These are phyloP conservation scores for Phalacrocorax aristotelis DNA, from an alignment of 2,113 vertebrate species.

Conservation along the genomic window DNA sequence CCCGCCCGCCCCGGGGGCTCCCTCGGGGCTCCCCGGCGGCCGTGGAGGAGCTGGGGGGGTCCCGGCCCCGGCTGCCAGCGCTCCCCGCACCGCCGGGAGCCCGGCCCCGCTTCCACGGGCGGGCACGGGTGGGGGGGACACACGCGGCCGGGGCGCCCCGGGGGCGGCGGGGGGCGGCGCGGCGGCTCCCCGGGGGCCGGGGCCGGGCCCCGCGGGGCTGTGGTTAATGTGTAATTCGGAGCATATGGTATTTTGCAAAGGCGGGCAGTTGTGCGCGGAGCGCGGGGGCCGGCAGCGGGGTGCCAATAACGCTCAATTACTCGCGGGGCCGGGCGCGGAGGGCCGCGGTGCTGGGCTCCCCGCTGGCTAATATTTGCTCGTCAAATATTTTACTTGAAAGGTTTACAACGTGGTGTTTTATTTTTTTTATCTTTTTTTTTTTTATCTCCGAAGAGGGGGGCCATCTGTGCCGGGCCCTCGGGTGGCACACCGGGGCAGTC, in stretches of 20 bases:
- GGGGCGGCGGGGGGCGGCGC: too few relatives aligned
- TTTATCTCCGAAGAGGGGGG: conserved; percentile 76
- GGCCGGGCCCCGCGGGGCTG: not conserved
- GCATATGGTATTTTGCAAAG: conserved; percentile 36
- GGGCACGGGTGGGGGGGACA: too few relatives aligned
- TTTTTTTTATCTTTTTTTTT: conserved; percentile 24
- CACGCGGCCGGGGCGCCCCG: too few relatives aligned
- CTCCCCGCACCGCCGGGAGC: too few relatives aligned
- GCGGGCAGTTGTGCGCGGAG: not conserved
- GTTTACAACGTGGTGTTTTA: conserved; percentile 78
- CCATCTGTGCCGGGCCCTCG: conserved; percentile 83
- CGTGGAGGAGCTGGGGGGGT: too few relatives aligned
- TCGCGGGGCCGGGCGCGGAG: not conserved
- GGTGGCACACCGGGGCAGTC: conserved; percentile 70
- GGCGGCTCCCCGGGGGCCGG: not conserved
- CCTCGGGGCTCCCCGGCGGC: too few relatives aligned
- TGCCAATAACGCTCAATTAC: not conserved
- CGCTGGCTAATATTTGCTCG: conserved; percentile 60
- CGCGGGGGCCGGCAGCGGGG: not conserved
- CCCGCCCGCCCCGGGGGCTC: too few relatives aligned
- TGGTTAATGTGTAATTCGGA: conserved; percentile 54
- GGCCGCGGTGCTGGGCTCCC: not conserved
- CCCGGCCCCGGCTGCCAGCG: too few relatives aligned
- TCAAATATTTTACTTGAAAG: conserved; percentile 77
- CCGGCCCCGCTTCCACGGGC: too few relatives aligned